Evolutionary conservation across 2,113 vertebrate species (phyloP).

Genomic region (Panthera uncia): DNA sequence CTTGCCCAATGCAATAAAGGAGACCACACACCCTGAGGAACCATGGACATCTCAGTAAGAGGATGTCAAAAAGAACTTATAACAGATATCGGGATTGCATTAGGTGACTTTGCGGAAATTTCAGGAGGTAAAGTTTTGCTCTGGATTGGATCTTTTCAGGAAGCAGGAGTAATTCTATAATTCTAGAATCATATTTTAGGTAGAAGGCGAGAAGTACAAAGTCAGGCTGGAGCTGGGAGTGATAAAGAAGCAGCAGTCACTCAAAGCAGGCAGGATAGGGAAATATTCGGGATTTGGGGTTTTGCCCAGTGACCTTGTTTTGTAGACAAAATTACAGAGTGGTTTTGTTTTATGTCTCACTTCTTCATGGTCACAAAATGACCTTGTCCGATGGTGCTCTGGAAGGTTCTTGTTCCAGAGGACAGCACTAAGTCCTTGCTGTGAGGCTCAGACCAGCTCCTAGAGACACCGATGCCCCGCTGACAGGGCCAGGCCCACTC

Average conservation of each 20-base stretch:
- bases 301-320: neutral
- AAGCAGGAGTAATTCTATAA: neutral
- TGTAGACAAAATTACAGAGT: neutral
- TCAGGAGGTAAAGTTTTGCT: neutral
- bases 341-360: neutral
- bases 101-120: neutral
- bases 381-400: neutral
- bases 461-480: neutral
- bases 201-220: neutral
- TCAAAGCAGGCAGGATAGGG: neutral
- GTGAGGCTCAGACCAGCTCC: neutral
- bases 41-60: neutral
- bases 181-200: neutral
- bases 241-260: neutral
- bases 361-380: neutral
- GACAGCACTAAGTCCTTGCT: neutral
- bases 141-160: neutral
- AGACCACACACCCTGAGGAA: neutral
- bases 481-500: neutral
- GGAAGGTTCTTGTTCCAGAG: neutral
- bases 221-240: neutral
- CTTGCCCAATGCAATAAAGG: neutral
- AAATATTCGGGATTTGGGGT: neutral
- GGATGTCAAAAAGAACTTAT: neutral
- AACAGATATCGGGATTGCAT: neutral